These are phyloP conservation scores for Pilophorus perplexus DNA, from an alignment of 2,888 invertebrate genomes.

Conservation along the genomic window DNA sequence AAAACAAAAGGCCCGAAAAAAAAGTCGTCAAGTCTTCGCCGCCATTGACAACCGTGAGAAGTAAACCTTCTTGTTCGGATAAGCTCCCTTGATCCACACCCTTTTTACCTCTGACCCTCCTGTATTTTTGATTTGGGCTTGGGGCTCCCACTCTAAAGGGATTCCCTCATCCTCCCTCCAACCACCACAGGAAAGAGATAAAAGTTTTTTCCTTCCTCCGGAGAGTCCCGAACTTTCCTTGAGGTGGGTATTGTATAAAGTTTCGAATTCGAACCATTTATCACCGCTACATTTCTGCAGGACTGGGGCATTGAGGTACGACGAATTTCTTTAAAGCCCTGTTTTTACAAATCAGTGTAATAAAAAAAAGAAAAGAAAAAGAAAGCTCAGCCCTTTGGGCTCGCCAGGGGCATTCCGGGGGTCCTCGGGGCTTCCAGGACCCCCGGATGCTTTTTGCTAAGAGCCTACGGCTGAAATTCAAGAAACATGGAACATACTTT, in stretches of 20 bases:
- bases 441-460: no score
- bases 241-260: slow-evolving; percentile 5
- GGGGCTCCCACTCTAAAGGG: slow-evolving; percentile 14
- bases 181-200: not conserved
- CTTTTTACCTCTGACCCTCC: slow-evolving; percentile 35
- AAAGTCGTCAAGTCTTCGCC: slow-evolving; percentile 19
- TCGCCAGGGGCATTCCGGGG: no score
- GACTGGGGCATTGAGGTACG: no score
- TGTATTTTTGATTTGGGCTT: slow-evolving; percentile 32
- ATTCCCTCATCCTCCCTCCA: no score
- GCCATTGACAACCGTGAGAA: slow-evolving; percentile 29
- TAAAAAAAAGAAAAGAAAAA: no score
- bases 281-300: no score
- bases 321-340: no score
- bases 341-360: no score
- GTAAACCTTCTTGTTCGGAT: slow-evolving; percentile 31
- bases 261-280: slow-evolving; percentile 1
- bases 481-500: no score
- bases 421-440: no score
- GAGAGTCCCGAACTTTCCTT: not conserved
- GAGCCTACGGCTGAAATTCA: no score
- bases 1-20: not conserved
- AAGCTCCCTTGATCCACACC: slow-evolving; percentile 27
- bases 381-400: no score
- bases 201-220: slow-evolving; percentile 4